phyloP scores from a whole-genome alignment of 2,797 vertebrate species.

The Myotis planiceps region DNA sequence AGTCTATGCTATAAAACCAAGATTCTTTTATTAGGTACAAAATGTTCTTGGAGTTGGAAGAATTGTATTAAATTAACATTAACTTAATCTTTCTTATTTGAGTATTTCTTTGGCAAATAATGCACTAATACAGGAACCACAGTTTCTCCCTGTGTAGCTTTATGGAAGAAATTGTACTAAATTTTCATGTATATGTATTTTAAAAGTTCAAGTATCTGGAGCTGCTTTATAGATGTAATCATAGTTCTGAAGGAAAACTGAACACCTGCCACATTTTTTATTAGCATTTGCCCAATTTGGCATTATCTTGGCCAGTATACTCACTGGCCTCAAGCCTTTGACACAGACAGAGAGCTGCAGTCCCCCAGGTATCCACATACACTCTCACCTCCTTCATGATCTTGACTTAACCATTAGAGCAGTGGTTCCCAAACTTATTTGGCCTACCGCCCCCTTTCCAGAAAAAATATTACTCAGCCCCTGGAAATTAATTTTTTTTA shows the following conservation, averaged over 20 bases:
- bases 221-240: background rate
- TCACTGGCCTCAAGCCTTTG: background rate
- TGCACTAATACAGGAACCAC: background rate
- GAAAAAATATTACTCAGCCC: too few species aligned
- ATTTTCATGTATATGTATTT: background rate
- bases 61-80: background rate
- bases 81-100: background rate
- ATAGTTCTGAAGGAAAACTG: background rate
- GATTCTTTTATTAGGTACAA: background rate
- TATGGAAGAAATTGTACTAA: background rate
- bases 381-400: background rate
- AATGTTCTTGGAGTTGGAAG: background rate
- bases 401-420: background rate
- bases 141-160: background rate
- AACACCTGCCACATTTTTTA: background rate
- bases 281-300: background rate
- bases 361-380: background rate
- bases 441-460: too few species aligned
- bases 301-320: background rate
- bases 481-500: too few species aligned
- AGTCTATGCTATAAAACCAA: background rate
- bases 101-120: conserved; percentile 27
- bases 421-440: too few species aligned
- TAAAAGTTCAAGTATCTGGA: background rate
- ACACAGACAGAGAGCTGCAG: background rate